Evolutionary conservation across 2,888 invertebrate genomes (phyloP), one percentile per base, ranked within the genome.

Genomic region (Caenorhabditis panamensis): DNA sequence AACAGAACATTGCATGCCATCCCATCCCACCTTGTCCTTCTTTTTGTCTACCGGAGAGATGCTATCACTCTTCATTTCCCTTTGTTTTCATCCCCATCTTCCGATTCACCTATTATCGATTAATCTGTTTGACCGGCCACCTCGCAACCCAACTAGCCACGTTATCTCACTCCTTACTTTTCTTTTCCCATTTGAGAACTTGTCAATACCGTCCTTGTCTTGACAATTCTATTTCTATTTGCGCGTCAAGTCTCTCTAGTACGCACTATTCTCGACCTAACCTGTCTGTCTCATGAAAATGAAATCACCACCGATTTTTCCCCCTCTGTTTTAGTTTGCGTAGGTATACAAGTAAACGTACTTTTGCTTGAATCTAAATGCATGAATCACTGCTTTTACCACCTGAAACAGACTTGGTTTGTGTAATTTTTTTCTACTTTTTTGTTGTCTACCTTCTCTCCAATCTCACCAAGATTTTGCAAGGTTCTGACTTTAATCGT

Each of bases 91-190:
- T 24, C 22, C n/a, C 26, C 54, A 31, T 20, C 28, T 22, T 44
- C n/a, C 58, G 44, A 56, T 61, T 69, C 26, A 37, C 62, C 41
- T 54, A 44, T 24, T 71, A 71, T 71, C 51, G 71, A 71, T 71
- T 61, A 44, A 69, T 69, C 53, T 61, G 2, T 41, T 18, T n/a
- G 22, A 37, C 16, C 13, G 24, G 28, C n/a, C 20, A 49, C 44
- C 20, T 20, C 24, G 0, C 5, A 28, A 56, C 44, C 54, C 11
- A 28, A 26, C 26, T 24, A 37, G 13, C 26, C 26, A 4, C 13
- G 44, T 68, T 68, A 68, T 68, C 67, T 54, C 47, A 47, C 44
- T 20, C 5, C 26, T 18, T 36, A 11, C 36, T 28, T 44, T 41
- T 24, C 37, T 54, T 41, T 28, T 37, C 44, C 47, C 24, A 62